phyloP scores from a whole-genome alignment of 2,113 vertebrate genomes.

The Tragelaphus strepsiceros region DNA sequence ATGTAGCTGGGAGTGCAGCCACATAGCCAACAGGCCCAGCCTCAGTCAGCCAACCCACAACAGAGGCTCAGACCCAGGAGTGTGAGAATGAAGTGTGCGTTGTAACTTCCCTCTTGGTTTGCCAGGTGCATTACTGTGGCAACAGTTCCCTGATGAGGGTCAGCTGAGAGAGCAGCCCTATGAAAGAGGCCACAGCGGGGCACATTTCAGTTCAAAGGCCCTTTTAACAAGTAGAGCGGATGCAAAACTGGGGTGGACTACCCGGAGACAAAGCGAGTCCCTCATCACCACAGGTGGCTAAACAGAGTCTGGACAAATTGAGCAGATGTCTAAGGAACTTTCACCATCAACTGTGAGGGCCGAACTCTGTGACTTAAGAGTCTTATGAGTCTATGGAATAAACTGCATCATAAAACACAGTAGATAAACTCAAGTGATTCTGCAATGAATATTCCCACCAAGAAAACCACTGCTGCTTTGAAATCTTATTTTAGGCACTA shows the following conservation, averaged over 20 bases:
- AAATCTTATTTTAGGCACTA: slow-evolving; percentile 24
- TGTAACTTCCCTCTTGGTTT: background rate
- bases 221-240: background rate
- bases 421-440: background rate
- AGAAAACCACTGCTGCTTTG: slow-evolving; percentile 13
- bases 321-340: background rate
- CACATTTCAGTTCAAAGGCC: background rate
- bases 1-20: background rate
- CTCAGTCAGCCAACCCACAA: background rate
- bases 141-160: background rate
- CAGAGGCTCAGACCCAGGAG: rapidly evolving
- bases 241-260: background rate
- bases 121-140: background rate
- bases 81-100: background rate
- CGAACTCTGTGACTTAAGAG: background rate
- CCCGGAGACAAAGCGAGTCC: background rate
- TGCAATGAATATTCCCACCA: background rate
- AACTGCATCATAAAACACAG: slow-evolving; percentile 14
- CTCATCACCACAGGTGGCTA: background rate
- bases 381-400: background rate
- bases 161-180: background rate
- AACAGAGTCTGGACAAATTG: background rate
- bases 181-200: background rate
- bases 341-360: background rate
- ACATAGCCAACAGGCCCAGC: background rate